phyloP scores from a whole-genome alignment of 1,140 invertebrate genomes.

The Aphelenchoides besseyi region DNA sequence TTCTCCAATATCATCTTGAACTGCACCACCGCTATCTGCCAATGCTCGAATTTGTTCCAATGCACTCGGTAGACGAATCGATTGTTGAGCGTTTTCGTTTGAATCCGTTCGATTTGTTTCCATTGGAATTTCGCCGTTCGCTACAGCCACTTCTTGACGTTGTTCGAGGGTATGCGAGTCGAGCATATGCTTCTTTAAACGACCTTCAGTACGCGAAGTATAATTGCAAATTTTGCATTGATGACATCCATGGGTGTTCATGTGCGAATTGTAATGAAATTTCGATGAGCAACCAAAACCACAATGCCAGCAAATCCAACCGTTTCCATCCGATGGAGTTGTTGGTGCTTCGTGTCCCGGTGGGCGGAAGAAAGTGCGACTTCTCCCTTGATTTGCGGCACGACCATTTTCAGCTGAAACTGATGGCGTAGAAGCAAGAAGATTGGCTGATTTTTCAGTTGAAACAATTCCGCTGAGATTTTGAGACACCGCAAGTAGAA shows the following conservation, averaged over 20 bases:
- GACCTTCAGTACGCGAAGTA: conserved; percentile 67
- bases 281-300: conserved; percentile 61
- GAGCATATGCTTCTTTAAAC: conserved; percentile 68
- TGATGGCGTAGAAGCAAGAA: background rate
- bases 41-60: conserved; percentile 63
- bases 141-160: conserved; percentile 15
- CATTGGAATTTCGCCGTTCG: conserved; percentile 5
- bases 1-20: background rate
- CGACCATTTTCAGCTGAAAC: background rate
- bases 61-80: conserved; percentile 43
- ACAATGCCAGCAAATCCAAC: conserved; percentile 60
- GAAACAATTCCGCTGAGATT: conserved; percentile 4
- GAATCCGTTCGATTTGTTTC: conserved; percentile 45
- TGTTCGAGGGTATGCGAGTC: conserved; percentile 65
- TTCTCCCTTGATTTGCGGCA: background rate
- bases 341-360: conserved; percentile 42
- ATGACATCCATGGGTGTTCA: conserved; percentile 66
- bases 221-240: conserved; percentile 68
- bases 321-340: conserved; percentile 21
- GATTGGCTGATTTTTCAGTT: conserved; percentile 6
- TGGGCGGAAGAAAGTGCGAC: conserved; percentile 40
- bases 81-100: conserved; percentile 6
- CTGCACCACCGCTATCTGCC: conserved; percentile 66
- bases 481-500: conserved; percentile 23
- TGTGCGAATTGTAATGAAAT: conserved; percentile 66